These are phyloP conservation scores for Phoeniculus purpureus DNA, from an alignment of 2,797 vertebrate species.

Conservation along the genomic window DNA sequence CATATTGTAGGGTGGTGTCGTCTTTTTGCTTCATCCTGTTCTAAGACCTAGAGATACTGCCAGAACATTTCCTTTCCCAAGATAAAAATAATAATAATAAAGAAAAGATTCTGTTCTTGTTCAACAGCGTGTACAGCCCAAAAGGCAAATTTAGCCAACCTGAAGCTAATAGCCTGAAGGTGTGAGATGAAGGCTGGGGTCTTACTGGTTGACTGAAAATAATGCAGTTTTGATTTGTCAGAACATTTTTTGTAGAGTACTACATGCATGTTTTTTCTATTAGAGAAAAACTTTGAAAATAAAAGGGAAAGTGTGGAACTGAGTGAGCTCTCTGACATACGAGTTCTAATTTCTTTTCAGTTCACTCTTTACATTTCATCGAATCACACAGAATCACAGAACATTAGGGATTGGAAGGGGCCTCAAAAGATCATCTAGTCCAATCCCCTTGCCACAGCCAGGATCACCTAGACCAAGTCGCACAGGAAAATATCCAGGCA, in stretches of 20 bases:
- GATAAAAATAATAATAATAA: not conserved
- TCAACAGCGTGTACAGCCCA: conserved; percentile 6
- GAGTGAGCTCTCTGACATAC: not conserved
- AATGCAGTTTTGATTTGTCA: not conserved
- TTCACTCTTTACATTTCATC: not conserved
- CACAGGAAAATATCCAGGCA: too few relatives aligned
- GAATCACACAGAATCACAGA: too few relatives aligned
- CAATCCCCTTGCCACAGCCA: too few relatives aligned
- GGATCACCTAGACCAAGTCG: too few relatives aligned
- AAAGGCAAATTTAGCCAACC: conserved; percentile 8
- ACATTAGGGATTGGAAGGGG: too few relatives aligned
- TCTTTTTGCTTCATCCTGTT: conserved; percentile 69
- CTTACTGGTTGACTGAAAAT: not conserved
- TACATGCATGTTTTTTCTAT: not conserved
- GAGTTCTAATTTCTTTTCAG: not conserved
- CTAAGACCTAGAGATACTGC: conserved; percentile 55
- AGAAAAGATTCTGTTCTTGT: not conserved
- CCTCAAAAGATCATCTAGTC: too few relatives aligned
- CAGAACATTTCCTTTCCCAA: conserved; percentile 71
- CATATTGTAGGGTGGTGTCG: conserved; percentile 57
- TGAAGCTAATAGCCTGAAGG: conserved; percentile 11
- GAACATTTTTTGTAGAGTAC: not conserved
- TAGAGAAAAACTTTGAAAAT: not conserved
- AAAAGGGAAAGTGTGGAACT: not conserved
- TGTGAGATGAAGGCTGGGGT: not conserved